Evolutionary conservation across 2,113 vertebrate species (phyloP).

Genomic region (Hippolais icterina): DNA sequence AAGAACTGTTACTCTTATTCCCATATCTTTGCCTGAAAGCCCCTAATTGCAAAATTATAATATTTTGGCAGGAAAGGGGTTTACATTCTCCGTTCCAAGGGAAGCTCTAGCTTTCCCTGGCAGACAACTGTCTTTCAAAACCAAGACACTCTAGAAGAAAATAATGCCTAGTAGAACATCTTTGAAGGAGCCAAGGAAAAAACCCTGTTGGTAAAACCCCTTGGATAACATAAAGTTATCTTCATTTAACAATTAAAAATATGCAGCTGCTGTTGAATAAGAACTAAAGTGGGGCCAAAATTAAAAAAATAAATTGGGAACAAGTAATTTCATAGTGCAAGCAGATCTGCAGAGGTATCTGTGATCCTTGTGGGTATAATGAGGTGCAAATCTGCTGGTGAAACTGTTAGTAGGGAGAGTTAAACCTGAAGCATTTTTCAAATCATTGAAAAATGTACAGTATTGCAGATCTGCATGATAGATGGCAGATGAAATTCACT

Average conservation of each 20-base stretch:
- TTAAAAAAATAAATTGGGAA: neutral
- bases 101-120: too few relatives aligned
- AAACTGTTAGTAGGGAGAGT: neutral
- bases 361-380: neutral
- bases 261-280: neutral
- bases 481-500: neutral
- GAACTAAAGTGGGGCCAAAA: neutral
- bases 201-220: neutral
- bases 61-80: too few relatives aligned
- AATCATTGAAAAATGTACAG: neutral
- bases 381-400: neutral
- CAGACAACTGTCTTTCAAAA: too few relatives aligned
- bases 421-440: neutral
- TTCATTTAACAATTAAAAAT: neutral
- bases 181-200: neutral
- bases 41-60: too few relatives aligned
- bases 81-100: too few relatives aligned
- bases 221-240: neutral
- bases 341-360: neutral
- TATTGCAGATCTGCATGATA: neutral
- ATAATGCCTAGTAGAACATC: neutral
- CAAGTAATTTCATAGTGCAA: neutral
- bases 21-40: too few relatives aligned
- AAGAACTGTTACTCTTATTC: too few relatives aligned
- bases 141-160: neutral